A percentile compares a stretch with the other conserved stretches of the same genome.
phyloP scores from a whole-genome alignment of 2,113 vertebrate genomes.

The Sturnira hondurensis region DNA sequence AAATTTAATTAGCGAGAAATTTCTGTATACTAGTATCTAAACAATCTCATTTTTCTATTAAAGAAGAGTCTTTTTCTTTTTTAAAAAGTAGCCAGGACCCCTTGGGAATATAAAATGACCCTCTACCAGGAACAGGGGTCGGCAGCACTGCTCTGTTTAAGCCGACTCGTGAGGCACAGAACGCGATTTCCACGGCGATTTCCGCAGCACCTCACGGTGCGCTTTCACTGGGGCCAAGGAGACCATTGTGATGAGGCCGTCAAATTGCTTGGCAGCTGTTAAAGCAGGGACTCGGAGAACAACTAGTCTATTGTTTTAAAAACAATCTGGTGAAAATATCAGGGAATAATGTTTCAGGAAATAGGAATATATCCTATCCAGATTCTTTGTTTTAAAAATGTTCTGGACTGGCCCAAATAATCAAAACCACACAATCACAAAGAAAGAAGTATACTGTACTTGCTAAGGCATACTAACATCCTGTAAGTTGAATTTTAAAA shows the following conservation, averaged over 20 bases:
- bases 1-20: not conserved
- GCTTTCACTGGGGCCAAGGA: not conserved
- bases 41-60: not conserved
- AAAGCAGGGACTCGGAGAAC: not conserved
- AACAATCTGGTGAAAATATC: not conserved
- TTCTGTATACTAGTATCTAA: not conserved
- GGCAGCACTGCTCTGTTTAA: not conserved
- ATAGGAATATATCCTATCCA: not conserved
- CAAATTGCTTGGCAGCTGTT: not conserved
- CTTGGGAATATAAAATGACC: not conserved
- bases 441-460: not conserved
- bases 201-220: not conserved
- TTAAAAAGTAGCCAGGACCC: not conserved
- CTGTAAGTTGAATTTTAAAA: not conserved
- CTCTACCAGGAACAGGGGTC: not conserved
- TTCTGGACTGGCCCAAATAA: not conserved
- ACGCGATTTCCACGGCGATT: not conserved
- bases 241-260: not conserved
- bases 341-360: not conserved
- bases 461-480: not conserved
- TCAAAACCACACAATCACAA: not conserved
- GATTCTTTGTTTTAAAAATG: not conserved
- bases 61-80: not conserved
- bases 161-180: not conserved
- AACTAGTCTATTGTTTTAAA: not conserved